phyloP scores from a whole-genome alignment of 2,888 invertebrate species.

The Diachrysia chrysitis region DNA sequence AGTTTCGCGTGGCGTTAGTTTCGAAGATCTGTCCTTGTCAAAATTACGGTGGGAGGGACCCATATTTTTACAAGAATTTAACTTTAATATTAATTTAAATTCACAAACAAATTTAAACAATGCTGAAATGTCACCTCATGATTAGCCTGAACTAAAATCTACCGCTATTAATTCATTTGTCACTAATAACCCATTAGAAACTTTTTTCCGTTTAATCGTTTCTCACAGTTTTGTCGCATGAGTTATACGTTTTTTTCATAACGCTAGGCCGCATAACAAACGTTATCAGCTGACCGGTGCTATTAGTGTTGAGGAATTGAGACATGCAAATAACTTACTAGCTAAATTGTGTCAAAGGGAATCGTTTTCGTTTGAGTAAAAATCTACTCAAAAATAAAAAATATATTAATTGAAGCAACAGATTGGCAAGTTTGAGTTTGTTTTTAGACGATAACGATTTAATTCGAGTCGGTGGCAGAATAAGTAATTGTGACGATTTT shows the following conservation, averaged over 20 bases:
- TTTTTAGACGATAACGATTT: conserved; percentile 6
- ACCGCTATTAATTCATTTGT: not conserved
- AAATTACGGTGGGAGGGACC: not conserved
- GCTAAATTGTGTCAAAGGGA: not conserved
- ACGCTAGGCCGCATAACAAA: not conserved
- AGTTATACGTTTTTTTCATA: not conserved
- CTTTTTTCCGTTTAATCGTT: not conserved
- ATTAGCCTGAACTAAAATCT: not conserved
- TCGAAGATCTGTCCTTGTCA: not conserved
- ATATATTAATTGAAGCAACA: not conserved
- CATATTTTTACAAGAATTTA: not conserved
- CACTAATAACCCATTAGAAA: not conserved
- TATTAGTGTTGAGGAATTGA: not conserved
- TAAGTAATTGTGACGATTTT: not conserved
- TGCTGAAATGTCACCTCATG: not conserved
- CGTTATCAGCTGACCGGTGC: not conserved
- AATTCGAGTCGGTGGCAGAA: conserved; percentile 14
- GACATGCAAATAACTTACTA: not conserved
- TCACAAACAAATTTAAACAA: not conserved
- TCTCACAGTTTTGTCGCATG: not conserved
- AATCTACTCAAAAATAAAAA: not conserved
- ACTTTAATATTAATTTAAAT: not conserved
- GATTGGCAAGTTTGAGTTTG: not conserved
- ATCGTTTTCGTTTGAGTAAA: not conserved
- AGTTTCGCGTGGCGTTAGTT: not conserved